Conservation (phyloP, 1,140 invertebrate species). For the Bombus polaris region DNA sequence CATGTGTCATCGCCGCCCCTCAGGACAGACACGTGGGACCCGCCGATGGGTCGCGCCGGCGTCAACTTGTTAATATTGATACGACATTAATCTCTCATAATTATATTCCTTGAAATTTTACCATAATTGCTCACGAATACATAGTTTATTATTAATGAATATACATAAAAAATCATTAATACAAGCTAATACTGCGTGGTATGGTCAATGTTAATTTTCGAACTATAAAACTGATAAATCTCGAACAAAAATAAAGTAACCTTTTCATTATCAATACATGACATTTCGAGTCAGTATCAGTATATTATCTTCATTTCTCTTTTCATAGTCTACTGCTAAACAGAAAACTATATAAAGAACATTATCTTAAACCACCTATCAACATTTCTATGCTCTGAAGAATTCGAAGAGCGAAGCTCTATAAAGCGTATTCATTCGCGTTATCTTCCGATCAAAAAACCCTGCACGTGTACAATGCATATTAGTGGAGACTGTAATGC, state of each 20-base stretch:
- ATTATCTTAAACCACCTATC: neutral
- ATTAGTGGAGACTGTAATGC: constrained; percentile 11
- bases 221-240: no score
- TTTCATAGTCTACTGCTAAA: neutral
- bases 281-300: neutral
- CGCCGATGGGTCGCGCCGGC: no score
- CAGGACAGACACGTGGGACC: no score
- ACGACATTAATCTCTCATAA: neutral
- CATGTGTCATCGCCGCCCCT: no score
- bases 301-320: neutral
- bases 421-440: neutral
- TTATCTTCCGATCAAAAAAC: neutral
- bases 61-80: neutral
- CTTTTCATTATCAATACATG: constrained; percentile 6
- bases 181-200: constrained; percentile 64
- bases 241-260: neutral
- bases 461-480: neutral
- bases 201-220: neutral
- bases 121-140: constrained; percentile 38
- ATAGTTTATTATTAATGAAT: constrained; percentile 61
- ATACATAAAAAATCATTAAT: constrained; percentile 64
- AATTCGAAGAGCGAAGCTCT: constrained; percentile 4
- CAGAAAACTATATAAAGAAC: neutral
- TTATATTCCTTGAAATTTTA: neutral
- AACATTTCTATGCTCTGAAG: neutral